Conservation (phyloP, 2,113 vertebrate species). For the Lepisosteus osseus region DNA sequence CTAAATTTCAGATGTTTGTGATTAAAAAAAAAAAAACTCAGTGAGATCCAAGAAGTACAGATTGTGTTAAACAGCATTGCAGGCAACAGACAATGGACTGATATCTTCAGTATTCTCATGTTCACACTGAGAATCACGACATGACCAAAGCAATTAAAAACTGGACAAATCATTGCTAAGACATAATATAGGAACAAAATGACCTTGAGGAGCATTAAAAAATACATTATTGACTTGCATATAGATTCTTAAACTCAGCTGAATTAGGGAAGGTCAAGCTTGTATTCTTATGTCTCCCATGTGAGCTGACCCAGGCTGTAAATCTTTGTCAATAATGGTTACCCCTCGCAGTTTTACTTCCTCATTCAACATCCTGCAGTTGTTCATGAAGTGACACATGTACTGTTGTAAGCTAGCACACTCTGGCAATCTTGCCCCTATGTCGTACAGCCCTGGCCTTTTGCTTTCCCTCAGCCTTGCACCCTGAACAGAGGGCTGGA, state of each 20-base stretch:
- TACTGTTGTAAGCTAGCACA: too few relatives aligned
- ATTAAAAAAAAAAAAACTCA: too few relatives aligned
- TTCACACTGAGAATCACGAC: not conserved
- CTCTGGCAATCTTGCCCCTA: too few relatives aligned
- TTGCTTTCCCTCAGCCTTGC: too few relatives aligned
- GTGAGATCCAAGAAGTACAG: too few relatives aligned
- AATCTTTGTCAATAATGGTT: slow-evolving; percentile 47
- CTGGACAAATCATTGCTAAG: not conserved
- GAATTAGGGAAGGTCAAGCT: slow-evolving; percentile 20
- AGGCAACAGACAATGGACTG: too few relatives aligned
- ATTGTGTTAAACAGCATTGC: too few relatives aligned
- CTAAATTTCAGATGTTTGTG: too few relatives aligned
- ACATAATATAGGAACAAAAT: slow-evolving; percentile 14
- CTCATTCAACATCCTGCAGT: not conserved
- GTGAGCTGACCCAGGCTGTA: slow-evolving; percentile 31
- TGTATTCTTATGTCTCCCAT: slow-evolving; percentile 32
- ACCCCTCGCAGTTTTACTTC: slow-evolving; percentile 35
- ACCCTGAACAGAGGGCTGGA: too few relatives aligned
- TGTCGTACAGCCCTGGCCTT: too few relatives aligned
- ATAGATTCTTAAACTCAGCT: slow-evolving; percentile 21
- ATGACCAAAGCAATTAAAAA: not conserved
- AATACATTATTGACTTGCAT: slow-evolving; percentile 41
- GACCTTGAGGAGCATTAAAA: slow-evolving; percentile 35
- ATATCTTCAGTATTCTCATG: too few relatives aligned
- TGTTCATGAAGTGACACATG: not conserved